phyloP scores from a whole-genome alignment of 2,113 vertebrate species.

The Numida meleagris region DNA sequence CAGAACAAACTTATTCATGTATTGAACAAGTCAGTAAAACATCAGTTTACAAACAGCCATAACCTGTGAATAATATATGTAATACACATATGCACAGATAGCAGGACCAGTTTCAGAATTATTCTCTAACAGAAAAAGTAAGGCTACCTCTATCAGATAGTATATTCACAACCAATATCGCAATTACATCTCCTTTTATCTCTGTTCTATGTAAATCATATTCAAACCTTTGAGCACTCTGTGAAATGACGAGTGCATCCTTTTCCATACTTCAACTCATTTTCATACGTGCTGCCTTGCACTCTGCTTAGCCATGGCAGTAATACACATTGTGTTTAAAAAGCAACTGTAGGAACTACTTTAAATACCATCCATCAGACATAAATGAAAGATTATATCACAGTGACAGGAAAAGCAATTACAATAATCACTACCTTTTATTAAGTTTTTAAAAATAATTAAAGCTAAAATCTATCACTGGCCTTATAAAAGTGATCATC shows the following conservation, averaged over 20 bases:
- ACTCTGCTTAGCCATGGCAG: neutral
- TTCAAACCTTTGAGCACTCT: neutral
- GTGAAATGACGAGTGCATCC: neutral
- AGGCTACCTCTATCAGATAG: neutral
- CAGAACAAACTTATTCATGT: neutral
- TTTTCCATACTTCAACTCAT: neutral
- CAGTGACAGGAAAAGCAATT: constrained; percentile 30
- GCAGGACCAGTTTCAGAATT: neutral
- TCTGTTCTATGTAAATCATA: neutral
- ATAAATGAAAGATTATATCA: constrained; percentile 63
- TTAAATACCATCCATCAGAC: constrained; percentile 35
- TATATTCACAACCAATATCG: neutral
- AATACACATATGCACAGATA: neutral
- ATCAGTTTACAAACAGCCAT: neutral
- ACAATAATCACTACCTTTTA: constrained; percentile 44
- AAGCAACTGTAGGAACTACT: constrained; percentile 6
- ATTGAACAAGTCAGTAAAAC: neutral
- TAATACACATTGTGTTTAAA: neutral
- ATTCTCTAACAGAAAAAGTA: neutral
- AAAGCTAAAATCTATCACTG: constrained; percentile 60
- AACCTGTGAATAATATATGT: neutral
- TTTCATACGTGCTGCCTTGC: neutral
- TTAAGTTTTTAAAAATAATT: constrained; percentile 66
- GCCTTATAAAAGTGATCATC: constrained; percentile 60
- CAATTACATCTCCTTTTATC: neutral